Evolutionary conservation across 2,888 invertebrate species (phyloP), one percentile per base, ranked within the genome.

Genomic region (Hemaris fuciformis): DNA sequence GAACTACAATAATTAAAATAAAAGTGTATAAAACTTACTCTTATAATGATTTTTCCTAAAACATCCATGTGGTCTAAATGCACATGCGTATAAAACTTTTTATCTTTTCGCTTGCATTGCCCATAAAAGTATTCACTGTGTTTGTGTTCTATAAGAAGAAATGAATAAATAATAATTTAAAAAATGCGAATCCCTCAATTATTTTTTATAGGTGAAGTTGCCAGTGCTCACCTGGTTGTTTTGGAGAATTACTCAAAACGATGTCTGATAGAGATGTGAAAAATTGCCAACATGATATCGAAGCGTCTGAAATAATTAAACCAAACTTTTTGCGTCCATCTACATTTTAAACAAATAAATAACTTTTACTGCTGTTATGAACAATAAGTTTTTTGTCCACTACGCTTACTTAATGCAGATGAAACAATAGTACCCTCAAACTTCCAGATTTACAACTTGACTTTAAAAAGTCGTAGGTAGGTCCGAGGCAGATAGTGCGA

Each of bases 101-200:
- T 65, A n/a, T 62, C 64, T 1, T 10, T 5, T 6, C 62, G 61
- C 8, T 59, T 64, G 64, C 87, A 88, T 6, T 79, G 56, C 0
- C 88, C 88, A 62, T 65, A 88, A 1, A 23, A 58, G 60, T 88
- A 88, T 61, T 84, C 82, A 63, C 86, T 87, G 72, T 88, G 85
- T 0, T 73, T 18, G 15, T 62, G 62, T 20, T 56, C 62, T 62
- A 42, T 25, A 43, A 59, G 27, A n/a, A 22, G 18, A 57, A 46
- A 48, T 23, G 22, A 8, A n/a, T n/a, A n/a, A n/a, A n/a, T n/a
- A n/a, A n/a, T n/a, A n/a, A n/a, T n/a, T n/a, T n/a, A n/a, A n/a
- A n/a, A n/a, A n/a, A n/a, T n/a, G n/a, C n/a, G n/a, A n/a, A n/a
- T n/a, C n/a, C n/a, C n/a, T n/a, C n/a, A n/a, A n/a, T n/a, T n/a